Evolutionary conservation across 2,888 invertebrate genomes (phyloP).

Genomic region (Rhyacophila evoluta): DNA sequence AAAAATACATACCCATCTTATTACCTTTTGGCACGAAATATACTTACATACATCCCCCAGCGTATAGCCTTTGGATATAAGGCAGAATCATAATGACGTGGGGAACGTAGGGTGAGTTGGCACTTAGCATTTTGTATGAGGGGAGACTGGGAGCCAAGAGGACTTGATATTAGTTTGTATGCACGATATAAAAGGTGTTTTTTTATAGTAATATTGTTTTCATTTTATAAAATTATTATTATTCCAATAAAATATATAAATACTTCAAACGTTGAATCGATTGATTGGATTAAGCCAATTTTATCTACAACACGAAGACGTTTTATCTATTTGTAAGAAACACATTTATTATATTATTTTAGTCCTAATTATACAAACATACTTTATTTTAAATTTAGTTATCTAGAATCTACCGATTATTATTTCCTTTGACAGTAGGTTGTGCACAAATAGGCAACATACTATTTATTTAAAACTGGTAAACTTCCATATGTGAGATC

Average conservation of each 20-base stretch:
- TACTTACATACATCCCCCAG: constrained; percentile 33
- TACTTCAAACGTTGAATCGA: no score
- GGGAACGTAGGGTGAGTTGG: constrained; percentile 49
- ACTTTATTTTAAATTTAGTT: no score
- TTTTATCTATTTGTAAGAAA: neutral
- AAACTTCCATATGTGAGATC: no score
- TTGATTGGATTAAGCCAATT: no score
- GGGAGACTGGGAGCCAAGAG: constrained; percentile 38
- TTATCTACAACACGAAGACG: neutral
- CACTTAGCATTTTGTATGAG: constrained; percentile 52
- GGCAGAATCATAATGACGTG: constrained; percentile 54
- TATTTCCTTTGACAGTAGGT: no score
- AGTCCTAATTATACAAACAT: no score
- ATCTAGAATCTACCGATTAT: neutral
- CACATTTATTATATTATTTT: neutral
- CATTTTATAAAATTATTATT: no score
- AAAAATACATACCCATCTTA: constrained; percentile 54
- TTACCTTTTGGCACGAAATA: constrained; percentile 53
- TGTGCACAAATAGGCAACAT: no score
- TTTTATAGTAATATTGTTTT: no score
- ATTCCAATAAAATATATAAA: no score
- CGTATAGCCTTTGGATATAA: constrained; percentile 48
- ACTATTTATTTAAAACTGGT: no score
- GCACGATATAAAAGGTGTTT: constrained; percentile 35
- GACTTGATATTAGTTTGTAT: constrained; percentile 52